Evolutionary conservation across 1,140 invertebrate species (phyloP), one percentile per base, ranked within the genome.

Genomic region (Oscheius sp.): DNA sequence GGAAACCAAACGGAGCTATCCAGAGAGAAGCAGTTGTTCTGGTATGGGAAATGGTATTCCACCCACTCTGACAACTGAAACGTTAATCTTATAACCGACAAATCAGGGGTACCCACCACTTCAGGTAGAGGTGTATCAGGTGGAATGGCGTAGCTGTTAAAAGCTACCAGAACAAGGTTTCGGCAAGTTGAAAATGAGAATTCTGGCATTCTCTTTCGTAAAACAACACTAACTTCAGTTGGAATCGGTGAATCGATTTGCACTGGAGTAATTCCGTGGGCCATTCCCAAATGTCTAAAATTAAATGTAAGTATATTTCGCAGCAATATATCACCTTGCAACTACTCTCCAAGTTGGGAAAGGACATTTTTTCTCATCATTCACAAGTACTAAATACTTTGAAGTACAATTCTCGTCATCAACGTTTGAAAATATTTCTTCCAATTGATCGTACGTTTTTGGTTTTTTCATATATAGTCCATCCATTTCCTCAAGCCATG

Each of bases 31-130:
- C 68, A 71, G n/a, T n/a, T n/a, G n/a, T n/a, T n/a, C n/a, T n/a
- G n/a, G 59, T 55, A 64, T 0, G 38, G 65, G 29, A 71, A 73
- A 15, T 70, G 65, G 26, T 70, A 29, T 29, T 71, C 62, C 34
- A 71, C 3, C 7, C 4, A 45, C 65, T 36, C 32, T 68, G 38
- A 35, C 29, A 31, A 31, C 23, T 71, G 28, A n/a, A 68, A 20
- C 72, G 32, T 23, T n/a, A 45, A n/a, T n/a, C n/a, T 35, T 35
- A 35, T 34, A n/a, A 67, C 0, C 7, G 18, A 13, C 0, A 62
- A 28, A 7, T 71, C n/a, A 71, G n/a, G n/a, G n/a, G n/a, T n/a
- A 1, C 20, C 29, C 36, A 63, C 36, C 26, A n/a, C 61, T n/a
- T 26, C 36, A 15, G 18, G 31, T 34, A n/a, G 35, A 4, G 28